A percentile compares a stretch with the other conserved stretches of the same genome.
Evolutionary conservation across 2,113 vertebrate genomes (phyloP).

Genomic region (Electrona antarctica): DNA sequence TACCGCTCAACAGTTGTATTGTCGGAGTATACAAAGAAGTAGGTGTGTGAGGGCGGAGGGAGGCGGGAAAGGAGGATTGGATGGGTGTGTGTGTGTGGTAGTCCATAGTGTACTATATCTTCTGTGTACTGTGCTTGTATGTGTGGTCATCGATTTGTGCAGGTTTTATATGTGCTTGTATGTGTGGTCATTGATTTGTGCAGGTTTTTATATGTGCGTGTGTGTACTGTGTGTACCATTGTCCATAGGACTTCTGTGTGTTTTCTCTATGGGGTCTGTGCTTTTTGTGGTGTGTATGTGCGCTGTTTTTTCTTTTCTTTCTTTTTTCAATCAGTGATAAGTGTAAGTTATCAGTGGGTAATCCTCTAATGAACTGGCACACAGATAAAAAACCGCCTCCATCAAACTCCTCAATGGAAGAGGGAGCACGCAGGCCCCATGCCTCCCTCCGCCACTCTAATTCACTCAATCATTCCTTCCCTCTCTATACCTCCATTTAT

Average conservation of each 20-base stretch:
- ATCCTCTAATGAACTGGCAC: conserved; percentile 67
- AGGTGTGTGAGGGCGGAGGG: neutral
- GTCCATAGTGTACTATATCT: no score
- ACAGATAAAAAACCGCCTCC: conserved; percentile 59
- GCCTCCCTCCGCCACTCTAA: no score
- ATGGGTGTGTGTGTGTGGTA: neutral
- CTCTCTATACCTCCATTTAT: neutral
- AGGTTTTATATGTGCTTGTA: no score
- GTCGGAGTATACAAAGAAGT: neutral
- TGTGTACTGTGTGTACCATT: no score
- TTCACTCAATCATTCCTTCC: neutral
- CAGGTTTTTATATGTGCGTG: no score
- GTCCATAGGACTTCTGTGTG: no score
- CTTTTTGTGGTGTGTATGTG: neutral
- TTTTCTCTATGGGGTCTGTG: no score
- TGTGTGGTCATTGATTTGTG: no score
- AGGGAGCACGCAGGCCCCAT: conserved; percentile 16
- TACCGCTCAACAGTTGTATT: conserved; percentile 8
- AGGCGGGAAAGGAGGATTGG: neutral
- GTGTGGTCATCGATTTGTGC: no score
- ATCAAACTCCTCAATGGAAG: conserved; percentile 51
- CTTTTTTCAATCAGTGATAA: conserved; percentile 60
- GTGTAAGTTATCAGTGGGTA: conserved; percentile 59
- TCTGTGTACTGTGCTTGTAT: no score
- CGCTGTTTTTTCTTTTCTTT: neutral